Conservation (phyloP, 2,888 invertebrate genomes). For the Ectemnius continuus region DNA sequence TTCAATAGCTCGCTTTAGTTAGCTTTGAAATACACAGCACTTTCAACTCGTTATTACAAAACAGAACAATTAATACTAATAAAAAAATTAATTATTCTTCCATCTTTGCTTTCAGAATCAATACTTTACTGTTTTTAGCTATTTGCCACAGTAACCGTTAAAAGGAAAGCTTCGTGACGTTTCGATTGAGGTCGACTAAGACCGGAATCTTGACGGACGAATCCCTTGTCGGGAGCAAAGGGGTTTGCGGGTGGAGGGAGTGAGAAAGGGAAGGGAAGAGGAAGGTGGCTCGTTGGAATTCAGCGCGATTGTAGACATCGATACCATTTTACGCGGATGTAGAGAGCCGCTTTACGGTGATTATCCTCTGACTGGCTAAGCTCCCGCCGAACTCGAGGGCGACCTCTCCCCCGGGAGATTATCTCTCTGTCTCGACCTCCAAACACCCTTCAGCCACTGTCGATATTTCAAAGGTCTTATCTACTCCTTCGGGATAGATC, state of each 20-base stretch:
- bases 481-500: constrained; percentile 69
- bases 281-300: constrained; percentile 62
- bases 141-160: too few relatives aligned
- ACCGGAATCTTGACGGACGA: too few relatives aligned
- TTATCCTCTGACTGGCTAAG: constrained; percentile 73
- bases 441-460: constrained; percentile 71
- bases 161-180: too few relatives aligned
- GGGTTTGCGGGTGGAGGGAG: neutral
- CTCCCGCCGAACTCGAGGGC: constrained; percentile 54
- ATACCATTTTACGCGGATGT: constrained; percentile 66
- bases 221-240: too few relatives aligned
- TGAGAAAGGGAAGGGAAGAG: constrained; percentile 4
- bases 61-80: too few relatives aligned
- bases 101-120: too few relatives aligned
- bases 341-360: constrained; percentile 69
- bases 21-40: too few relatives aligned
- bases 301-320: constrained; percentile 63
- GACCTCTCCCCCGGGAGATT: constrained; percentile 69
- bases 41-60: too few relatives aligned
- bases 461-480: constrained; percentile 75
- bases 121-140: too few relatives aligned
- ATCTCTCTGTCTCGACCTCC: constrained; percentile 67
- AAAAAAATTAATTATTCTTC: too few relatives aligned
- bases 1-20: too few relatives aligned
- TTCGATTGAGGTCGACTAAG: too few relatives aligned